These are phyloP conservation scores for Philereme transversata DNA, from an alignment of 2,888 invertebrate genomes.

Conservation along the genomic window DNA sequence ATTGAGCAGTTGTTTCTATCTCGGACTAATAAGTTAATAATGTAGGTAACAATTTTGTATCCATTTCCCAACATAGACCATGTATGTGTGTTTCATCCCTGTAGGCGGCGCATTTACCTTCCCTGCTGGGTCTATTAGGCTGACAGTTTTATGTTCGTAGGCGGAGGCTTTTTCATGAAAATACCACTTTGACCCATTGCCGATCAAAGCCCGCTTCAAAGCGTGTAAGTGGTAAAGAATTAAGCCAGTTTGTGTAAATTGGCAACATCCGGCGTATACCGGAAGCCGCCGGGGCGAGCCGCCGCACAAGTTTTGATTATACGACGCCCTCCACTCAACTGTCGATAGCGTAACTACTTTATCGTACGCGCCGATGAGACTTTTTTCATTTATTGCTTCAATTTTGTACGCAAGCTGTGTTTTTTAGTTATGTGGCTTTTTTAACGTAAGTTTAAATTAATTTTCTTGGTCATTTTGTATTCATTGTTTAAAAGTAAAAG, in stretches of 20 bases:
- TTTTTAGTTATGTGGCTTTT: too few species aligned
- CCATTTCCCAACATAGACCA: too few species aligned
- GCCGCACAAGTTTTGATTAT: constrained; percentile 59
- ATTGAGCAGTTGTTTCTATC: too few species aligned
- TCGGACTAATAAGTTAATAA: too few species aligned
- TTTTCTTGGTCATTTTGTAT: too few species aligned
- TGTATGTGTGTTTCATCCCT: too few species aligned
- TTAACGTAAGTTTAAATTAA: too few species aligned
- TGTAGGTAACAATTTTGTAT: too few species aligned
- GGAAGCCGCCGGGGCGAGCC: constrained; percentile 46
- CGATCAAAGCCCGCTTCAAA: constrained; percentile 38
- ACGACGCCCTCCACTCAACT: constrained; percentile 31
- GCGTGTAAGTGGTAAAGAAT: constrained; percentile 48
- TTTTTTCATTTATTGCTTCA: constrained; percentile 22
- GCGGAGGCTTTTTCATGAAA: not conserved
- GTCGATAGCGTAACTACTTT: constrained; percentile 30
- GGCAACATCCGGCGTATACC: constrained; percentile 60
- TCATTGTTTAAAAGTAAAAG: too few species aligned
- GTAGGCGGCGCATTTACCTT: too few species aligned
- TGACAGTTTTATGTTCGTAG: not conserved
- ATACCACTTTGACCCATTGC: constrained; percentile 29
- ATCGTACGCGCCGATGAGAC: constrained; percentile 14
- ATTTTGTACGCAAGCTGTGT: constrained; percentile 15
- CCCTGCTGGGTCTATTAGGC: not conserved
- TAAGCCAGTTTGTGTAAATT: constrained; percentile 71